Evolutionary conservation across 2,888 invertebrate species (phyloP).

Genomic region (Graphium colonna): DNA sequence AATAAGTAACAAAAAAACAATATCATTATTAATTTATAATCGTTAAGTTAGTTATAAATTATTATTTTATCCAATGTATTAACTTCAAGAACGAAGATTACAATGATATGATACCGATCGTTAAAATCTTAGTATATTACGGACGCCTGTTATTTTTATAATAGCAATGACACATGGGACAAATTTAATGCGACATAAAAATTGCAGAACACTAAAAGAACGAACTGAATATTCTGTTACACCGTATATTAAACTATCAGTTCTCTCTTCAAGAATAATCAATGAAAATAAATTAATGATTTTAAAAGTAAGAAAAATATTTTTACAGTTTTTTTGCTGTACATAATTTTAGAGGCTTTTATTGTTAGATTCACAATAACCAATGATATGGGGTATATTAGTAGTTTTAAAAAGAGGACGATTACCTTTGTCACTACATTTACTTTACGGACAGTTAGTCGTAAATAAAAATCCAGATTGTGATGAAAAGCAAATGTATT

Average conservation of each 20-base stretch:
- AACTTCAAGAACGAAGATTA: too few species aligned
- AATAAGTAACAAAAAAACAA: too few species aligned
- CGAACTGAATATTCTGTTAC: too few species aligned
- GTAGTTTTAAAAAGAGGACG: constrained; percentile 22
- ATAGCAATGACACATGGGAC: constrained; percentile 14
- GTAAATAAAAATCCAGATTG: constrained; percentile 66
- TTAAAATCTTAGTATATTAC: background rate
- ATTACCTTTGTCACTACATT: constrained; percentile 73
- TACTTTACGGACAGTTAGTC: constrained; percentile 74
- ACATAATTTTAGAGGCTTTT: too few species aligned
- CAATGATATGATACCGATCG: background rate
- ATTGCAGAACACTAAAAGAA: background rate
- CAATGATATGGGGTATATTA: constrained; percentile 28
- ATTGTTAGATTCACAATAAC: constrained; percentile 6
- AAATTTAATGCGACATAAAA: constrained; percentile 10
- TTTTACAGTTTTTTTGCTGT: too few species aligned
- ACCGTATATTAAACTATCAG: too few species aligned
- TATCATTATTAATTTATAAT: too few species aligned
- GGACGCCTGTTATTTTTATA: constrained; percentile 15
- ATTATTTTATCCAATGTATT: too few species aligned
- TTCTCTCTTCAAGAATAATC: too few species aligned
- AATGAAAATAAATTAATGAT: too few species aligned
- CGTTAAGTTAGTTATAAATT: too few species aligned
- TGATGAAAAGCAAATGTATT: constrained; percentile 74
- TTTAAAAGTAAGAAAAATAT: too few species aligned